These are phyloP conservation scores for Pachyramphus minor DNA, from an alignment of 2,113 vertebrate genomes.

Conservation along the genomic window DNA sequence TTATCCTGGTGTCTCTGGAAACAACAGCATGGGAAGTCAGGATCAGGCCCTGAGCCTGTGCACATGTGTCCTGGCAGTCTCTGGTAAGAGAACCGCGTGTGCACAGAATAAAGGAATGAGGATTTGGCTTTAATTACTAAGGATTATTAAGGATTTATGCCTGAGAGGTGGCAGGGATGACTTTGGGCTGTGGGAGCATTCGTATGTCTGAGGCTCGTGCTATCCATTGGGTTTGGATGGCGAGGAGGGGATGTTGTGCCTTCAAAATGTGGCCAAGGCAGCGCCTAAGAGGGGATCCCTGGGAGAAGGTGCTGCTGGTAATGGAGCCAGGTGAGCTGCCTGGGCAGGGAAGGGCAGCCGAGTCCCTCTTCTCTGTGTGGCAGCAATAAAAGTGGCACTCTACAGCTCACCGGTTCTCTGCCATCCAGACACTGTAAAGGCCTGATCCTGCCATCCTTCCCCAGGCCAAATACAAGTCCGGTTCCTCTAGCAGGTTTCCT, in stretches of 20 bases:
- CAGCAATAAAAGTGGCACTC: neutral
- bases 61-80: rapidly evolving
- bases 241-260: neutral
- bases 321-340: neutral
- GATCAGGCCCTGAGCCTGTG: neutral
- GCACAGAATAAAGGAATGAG: neutral
- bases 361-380: neutral
- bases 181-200: rapidly evolving
- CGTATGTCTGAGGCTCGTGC: neutral
- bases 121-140: neutral
- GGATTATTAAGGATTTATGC: neutral
- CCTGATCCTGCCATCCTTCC: neutral
- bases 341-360: neutral
- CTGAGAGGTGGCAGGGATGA: neutral
- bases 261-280: neutral
- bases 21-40: neutral
- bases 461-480: neutral
- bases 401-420: rapidly evolving
- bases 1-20: neutral
- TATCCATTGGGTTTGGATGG: rapidly evolving
- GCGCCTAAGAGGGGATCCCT: neutral
- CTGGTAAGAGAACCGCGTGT: neutral
- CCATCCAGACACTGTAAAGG: neutral
- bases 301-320: neutral
- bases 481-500: neutral